Base-by-base conservation (phyloP, 2,888 invertebrate genomes). In the Chorisops tibialis region DNA sequence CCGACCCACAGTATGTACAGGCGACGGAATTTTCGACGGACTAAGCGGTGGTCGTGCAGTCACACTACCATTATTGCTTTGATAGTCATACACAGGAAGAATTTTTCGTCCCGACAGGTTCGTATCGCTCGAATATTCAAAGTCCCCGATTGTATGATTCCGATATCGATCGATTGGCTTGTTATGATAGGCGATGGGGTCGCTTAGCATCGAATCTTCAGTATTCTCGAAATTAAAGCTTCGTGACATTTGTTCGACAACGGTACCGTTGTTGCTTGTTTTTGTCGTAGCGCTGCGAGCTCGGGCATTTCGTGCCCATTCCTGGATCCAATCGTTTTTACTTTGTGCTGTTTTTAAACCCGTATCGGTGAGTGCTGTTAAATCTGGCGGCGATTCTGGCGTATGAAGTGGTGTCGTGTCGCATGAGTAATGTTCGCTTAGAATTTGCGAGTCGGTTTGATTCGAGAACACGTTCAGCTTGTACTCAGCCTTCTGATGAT, bases 11-110 rank as follows among this genome's bases (percentile, higher is more conserved):
- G 85, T 83, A 69, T 87, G 87, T 66, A 89, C 83, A 4, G 91
- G 91, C 58, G 90, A 90, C 3, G 91, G 91, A 72, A 91, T 90
- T 76, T 89, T 89, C 2, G 87, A 84, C 14, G 87, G 83, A 41
- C 85, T 83, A 61, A 77, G 74, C 2, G 79, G 78, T 12, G 78
- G 78, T 4, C 70, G 70, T 12, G 51, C 49, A 37, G 38, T 12
- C 9, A 50, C 30, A 16, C 35, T 59, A 12, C 18, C 48, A 24
- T 35, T 19, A 50, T 48, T 51, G 19, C 50, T 49, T 24, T 37
- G 24, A 41, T 59, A 38, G 7, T 47, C 48, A 14, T 47, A 48
- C 12, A 21, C 22, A 7, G 59, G 37, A 24, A 35, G 9, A 2
- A 59, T 35, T 30, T 59, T 75, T 60, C 61, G 74, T 71, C 18